Percentiles rank a stretch among this genome's conserved stretches.
These are phyloP conservation scores for Danio albolineatus DNA, from an alignment of 2,797 vertebrate genomes.

Conservation along the genomic window DNA sequence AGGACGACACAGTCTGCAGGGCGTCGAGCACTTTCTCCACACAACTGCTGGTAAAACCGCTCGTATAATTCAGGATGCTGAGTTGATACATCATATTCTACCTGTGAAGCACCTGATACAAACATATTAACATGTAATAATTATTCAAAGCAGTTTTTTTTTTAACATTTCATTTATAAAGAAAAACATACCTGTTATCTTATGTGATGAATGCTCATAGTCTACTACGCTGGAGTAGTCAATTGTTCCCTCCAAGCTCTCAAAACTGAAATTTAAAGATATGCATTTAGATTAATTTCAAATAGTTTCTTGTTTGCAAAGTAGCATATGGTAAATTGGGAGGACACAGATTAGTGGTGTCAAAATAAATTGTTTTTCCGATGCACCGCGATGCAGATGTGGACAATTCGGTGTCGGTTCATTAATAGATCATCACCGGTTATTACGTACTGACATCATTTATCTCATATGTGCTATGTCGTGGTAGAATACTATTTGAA, in stretches of 20 bases:
- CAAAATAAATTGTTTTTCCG: too few species aligned
- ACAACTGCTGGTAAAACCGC: constrained; percentile 78
- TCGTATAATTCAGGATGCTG: constrained; percentile 76
- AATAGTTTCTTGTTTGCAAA: background rate
- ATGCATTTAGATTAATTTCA: constrained; percentile 26
- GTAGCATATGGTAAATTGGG: background rate
- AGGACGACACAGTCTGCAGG: constrained; percentile 80
- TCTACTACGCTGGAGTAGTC: constrained; percentile 68
- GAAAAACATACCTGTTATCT: constrained; percentile 25
- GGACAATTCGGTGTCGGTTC: too few species aligned
- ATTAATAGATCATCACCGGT: too few species aligned
- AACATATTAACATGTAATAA: background rate
- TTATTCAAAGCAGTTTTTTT: background rate
- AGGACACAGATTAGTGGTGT: too few species aligned
- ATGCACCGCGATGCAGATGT: too few species aligned
- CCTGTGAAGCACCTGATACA: constrained; percentile 16
- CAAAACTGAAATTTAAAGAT: constrained; percentile 67
- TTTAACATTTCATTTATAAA: background rate
- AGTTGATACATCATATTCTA: constrained; percentile 69
- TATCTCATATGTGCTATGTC: too few species aligned
- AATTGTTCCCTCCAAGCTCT: constrained; percentile 73
- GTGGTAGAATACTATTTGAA: too few species aligned
- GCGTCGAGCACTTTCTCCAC: constrained; percentile 72
- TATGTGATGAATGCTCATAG: constrained; percentile 67
- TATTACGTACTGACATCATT: too few species aligned